Evolutionary conservation across 2,888 invertebrate genomes (phyloP).

Genomic region (Blera fallax): DNA sequence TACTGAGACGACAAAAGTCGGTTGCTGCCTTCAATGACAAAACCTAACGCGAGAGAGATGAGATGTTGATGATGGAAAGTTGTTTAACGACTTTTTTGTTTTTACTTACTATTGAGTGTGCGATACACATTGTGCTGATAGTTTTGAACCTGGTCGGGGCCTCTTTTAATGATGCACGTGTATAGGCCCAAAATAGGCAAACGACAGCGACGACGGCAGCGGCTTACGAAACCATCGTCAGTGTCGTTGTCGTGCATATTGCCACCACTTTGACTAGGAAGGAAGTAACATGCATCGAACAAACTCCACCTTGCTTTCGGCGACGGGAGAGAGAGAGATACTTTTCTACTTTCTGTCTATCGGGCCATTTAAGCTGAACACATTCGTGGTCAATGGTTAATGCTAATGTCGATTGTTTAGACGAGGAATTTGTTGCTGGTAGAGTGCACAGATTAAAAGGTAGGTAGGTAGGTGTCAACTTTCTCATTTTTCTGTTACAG

Average conservation of each 20-base stretch:
- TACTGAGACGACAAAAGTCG: neutral
- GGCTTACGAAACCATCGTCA: slow-evolving; percentile 40
- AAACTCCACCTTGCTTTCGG: slow-evolving; percentile 60
- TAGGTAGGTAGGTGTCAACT: slow-evolving; percentile 70
- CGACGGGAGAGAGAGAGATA: neutral
- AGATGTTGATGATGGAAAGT: slow-evolving; percentile 69
- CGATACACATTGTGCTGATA: slow-evolving; percentile 55
- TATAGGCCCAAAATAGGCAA: slow-evolving; percentile 51
- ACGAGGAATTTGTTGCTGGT: slow-evolving; percentile 38
- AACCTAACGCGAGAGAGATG: slow-evolving; percentile 34
- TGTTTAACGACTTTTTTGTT: slow-evolving; percentile 46
- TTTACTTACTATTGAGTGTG: slow-evolving; percentile 29
- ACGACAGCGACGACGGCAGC: neutral
- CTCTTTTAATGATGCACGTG: slow-evolving; percentile 66
- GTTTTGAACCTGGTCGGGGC: slow-evolving; percentile 16
- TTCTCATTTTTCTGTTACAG: slow-evolving; percentile 61
- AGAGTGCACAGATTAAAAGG: slow-evolving; percentile 59
- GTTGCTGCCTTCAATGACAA: slow-evolving; percentile 15
- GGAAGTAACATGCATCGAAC: slow-evolving; percentile 42
- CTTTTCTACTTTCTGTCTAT: slow-evolving; percentile 61
- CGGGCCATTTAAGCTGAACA: slow-evolving; percentile 55
- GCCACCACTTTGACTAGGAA: slow-evolving; percentile 40
- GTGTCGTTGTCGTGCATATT: neutral
- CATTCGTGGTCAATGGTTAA: slow-evolving; percentile 59
- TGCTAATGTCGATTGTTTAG: slow-evolving; percentile 65